phyloP scores from a whole-genome alignment of 2,113 vertebrate genomes.

The Cardinalis cardinalis region DNA sequence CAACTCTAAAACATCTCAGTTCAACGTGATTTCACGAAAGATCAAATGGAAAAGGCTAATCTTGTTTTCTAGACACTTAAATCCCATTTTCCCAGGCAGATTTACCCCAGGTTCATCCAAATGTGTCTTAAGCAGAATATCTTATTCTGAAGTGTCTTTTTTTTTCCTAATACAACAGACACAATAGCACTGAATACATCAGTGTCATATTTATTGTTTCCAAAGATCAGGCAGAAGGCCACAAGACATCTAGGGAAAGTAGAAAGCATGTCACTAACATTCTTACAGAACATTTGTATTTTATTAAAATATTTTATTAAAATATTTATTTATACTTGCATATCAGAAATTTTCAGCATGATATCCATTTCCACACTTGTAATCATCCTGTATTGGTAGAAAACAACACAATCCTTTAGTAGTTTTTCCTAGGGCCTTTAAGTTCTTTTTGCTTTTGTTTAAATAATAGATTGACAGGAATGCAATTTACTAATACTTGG shows the following conservation, averaged over 20 bases:
- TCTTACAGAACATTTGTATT: not conserved
- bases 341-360: not conserved
- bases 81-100: slow-evolving; percentile 66
- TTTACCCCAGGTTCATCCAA: slow-evolving; percentile 45
- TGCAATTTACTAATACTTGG: not conserved
- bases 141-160: slow-evolving; percentile 27
- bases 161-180: not conserved
- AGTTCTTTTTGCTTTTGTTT: not conserved
- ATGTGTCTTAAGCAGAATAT: slow-evolving; percentile 50
- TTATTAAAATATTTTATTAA: not conserved
- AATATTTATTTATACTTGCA: not conserved
- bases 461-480: not conserved
- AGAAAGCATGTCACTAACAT: not conserved
- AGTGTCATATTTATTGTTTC: slow-evolving; percentile 27
- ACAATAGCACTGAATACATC: slow-evolving; percentile 44
- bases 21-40: slow-evolving; percentile 58
- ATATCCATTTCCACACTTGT: not conserved
- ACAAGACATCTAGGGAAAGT: not conserved
- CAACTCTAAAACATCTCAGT: slow-evolving; percentile 57
- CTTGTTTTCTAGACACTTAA: slow-evolving; percentile 69
- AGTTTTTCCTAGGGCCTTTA: not conserved
- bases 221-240: not conserved
- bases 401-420: not conserved
- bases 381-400: not conserved
- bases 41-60: slow-evolving; percentile 62